Base-by-base conservation (phyloP, 2,113 vertebrate species). In the Malurus elegans region DNA sequence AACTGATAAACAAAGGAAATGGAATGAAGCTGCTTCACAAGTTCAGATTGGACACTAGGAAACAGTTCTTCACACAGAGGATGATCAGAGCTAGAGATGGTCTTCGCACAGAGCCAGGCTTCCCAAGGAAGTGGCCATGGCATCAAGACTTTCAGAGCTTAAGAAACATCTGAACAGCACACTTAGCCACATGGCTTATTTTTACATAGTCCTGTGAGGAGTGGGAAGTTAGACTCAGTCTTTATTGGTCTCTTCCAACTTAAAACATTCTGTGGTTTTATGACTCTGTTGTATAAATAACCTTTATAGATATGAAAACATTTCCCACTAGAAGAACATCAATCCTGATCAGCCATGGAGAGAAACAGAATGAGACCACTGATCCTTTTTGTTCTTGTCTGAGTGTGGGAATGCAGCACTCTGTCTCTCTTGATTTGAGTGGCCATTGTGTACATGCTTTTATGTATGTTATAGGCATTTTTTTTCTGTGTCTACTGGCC, bases 151-250 rank as follows among this genome's bases (percentile, higher is more conserved):
- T 4, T 44, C 31, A 83, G 26, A 62, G 12, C 4, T 60, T 21
- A 56, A 48, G 29, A 18, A 36, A 21, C 15, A 15, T 56, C 31
- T 83, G 12, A n/a, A 70, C 10, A 60, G 11, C 13, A 20, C 6
- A 25, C 11, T 26, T 47, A 75, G 9, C 48, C 31, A 19, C 7
- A 20, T 16, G 34, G 18, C 14, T 62, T 70, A 48, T 21, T 48
- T 48, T 62, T 62, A 28, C 0, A 0, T 29, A 70, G 34, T 17
- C 9, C 21, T 36, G 13, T 36, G 12, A 74, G 26, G 18, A 54
- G 28, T 24, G 61, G 25, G 14, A 48, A 31, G 6, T 23, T 40
- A 0, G 4, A 18, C 17, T 31, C 1, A 1, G 17, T 32, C 26
- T 25, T 56, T 24, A 28, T 24, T 29, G 6, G 4, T 32, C 21